Evolutionary conservation across 2,113 vertebrate species (phyloP).

Genomic region (Cyanocitta stelleri): DNA sequence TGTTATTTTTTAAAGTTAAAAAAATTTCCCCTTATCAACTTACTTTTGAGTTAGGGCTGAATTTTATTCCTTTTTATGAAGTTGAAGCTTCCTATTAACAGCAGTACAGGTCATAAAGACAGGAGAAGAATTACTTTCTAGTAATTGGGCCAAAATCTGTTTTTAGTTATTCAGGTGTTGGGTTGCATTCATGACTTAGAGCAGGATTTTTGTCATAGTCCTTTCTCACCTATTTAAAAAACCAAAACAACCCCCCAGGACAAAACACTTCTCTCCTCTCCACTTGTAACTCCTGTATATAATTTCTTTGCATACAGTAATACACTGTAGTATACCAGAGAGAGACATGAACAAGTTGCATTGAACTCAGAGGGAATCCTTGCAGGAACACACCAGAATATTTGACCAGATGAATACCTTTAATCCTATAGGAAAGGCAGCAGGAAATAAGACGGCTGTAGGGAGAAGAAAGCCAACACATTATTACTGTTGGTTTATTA

Average conservation of each 20-base stretch:
- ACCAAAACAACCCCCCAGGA: background rate
- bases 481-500: slow-evolving; percentile 27
- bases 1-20: slow-evolving; percentile 22
- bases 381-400: background rate
- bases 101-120: slow-evolving; percentile 39
- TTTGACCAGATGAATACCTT: background rate
- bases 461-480: background rate
- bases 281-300: background rate
- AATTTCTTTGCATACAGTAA: background rate
- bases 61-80: slow-evolving; percentile 59
- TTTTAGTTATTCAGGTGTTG: slow-evolving; percentile 58
- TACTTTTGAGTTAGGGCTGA: background rate
- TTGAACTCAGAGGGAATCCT: background rate
- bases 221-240: slow-evolving; percentile 53
- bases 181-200: slow-evolving; percentile 33
- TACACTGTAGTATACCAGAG: background rate
- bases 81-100: slow-evolving; percentile 37
- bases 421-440: slow-evolving; percentile 4
- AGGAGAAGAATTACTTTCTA: slow-evolving; percentile 42
- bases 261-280: background rate
- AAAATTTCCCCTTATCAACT: slow-evolving; percentile 8
- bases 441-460: slow-evolving; percentile 23
- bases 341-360: background rate
- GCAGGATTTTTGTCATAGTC: slow-evolving; percentile 44
- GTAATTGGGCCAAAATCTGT: slow-evolving; percentile 56